Conservation (phyloP, 2,888 invertebrate genomes). For the Graphium colonna region DNA sequence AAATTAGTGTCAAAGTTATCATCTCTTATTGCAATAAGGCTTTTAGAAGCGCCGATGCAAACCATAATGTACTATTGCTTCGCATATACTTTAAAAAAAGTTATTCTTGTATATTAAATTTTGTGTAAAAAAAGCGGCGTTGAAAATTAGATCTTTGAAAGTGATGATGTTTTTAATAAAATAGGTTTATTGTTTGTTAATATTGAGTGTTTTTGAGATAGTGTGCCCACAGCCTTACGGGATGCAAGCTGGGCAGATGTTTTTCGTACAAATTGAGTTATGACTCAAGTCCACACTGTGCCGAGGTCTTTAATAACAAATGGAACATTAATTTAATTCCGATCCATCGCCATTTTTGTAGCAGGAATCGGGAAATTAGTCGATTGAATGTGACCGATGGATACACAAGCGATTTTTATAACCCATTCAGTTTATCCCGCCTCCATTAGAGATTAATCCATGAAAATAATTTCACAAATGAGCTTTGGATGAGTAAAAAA, state of each 20-base stretch:
- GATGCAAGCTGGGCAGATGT: conserved; percentile 46
- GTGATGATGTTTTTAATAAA: too few relatives aligned
- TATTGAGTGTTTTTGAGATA: too few relatives aligned
- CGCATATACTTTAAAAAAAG: too few relatives aligned
- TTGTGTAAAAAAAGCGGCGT: too few relatives aligned
- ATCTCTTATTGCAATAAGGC: too few relatives aligned
- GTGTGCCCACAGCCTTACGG: conserved; percentile 31
- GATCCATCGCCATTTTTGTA: conserved; percentile 12
- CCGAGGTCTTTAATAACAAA: conserved; percentile 27
- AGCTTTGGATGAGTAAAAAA: conserved; percentile 9
- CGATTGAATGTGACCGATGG: conserved; percentile 12
- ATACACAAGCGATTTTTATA: neutral
- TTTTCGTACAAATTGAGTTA: conserved; percentile 44
- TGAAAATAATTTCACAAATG: conserved; percentile 17
- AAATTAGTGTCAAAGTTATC: too few relatives aligned
- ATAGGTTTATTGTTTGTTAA: too few relatives aligned
- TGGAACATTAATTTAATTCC: conserved; percentile 28
- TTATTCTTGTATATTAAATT: too few relatives aligned
- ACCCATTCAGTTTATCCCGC: conserved; percentile 6
- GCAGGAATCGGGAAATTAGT: conserved; percentile 3
- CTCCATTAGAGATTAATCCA: conserved; percentile 17
- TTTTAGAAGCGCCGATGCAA: too few relatives aligned
- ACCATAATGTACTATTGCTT: too few relatives aligned
- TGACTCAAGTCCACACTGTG: conserved; percentile 33
- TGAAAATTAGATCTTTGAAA: too few relatives aligned